These are phyloP conservation scores for Megalopta genalis DNA, from an alignment of 1,140 invertebrate genomes.

Conservation along the genomic window DNA sequence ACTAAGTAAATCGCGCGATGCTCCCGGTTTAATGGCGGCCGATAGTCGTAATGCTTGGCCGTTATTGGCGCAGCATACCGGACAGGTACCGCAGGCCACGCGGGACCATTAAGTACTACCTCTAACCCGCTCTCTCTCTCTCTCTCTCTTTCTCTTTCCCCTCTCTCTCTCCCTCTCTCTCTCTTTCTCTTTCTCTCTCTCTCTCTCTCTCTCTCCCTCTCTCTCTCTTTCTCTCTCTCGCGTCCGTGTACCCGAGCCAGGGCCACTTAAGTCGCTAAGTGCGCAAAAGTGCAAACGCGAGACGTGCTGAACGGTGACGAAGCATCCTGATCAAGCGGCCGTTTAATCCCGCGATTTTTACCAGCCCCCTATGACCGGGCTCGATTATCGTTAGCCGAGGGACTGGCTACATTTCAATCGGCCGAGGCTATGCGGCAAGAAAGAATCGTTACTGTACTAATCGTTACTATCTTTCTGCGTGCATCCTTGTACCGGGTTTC, in stretches of 20 bases:
- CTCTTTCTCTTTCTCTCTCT: no score
- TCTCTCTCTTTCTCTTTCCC: no score
- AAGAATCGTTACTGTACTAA: not conserved
- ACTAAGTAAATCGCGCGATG: conserved; percentile 30
- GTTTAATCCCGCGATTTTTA: conserved; percentile 6
- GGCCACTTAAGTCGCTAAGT: conserved; percentile 14
- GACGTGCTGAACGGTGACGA: not conserved
- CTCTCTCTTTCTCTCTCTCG: no score
- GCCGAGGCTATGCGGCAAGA: not conserved
- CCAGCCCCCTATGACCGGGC: not conserved
- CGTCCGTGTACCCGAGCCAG: conserved; percentile 1
- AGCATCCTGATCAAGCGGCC: not conserved
- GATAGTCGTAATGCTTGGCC: conserved; percentile 29
- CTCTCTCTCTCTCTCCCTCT: not conserved
- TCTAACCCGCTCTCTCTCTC: not conserved
- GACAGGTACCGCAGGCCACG: conserved; percentile 26
- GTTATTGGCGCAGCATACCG: not conserved
- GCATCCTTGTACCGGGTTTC: no score
- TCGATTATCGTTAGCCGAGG: conserved; percentile 1
- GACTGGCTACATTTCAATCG: not conserved
- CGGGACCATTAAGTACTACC: conserved; percentile 31
- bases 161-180: no score
- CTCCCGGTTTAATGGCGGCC: conserved; percentile 31
- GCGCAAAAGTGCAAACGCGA: conserved; percentile 12
- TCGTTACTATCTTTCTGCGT: no score